Base-by-base conservation (phyloP, 1,140 invertebrate species). In the Tetragnatha versicolor region DNA sequence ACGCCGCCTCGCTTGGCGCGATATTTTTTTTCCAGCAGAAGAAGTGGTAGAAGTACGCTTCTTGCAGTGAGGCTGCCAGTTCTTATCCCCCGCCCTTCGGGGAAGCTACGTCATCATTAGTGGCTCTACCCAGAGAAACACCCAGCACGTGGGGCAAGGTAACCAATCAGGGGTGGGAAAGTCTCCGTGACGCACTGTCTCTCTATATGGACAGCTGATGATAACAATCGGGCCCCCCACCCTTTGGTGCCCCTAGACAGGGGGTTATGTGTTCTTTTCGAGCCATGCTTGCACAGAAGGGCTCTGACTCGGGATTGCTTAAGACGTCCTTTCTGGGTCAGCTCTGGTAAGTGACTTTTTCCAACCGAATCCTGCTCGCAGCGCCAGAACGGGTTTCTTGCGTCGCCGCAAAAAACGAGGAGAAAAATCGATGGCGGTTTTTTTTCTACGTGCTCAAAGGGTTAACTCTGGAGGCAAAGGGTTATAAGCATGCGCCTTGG, bases 41-140 rank as follows among this genome's bases (percentile, higher is more conserved):
- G n/a, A n/a, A n/a, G n/a, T n/a, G n/a, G n/a, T n/a, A n/a, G n/a
- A n/a, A n/a, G n/a, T n/a, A n/a, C n/a, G n/a, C n/a, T n/a, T n/a
- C 70, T 58, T 73, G 66, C 66, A 20, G 47, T 69, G 29, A 69
- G 66, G 49, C 66, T 69, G 51, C 79, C 42, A 80, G 72, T 80
- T 79, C 75, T 79, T 79, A 60, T 65, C 60, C 73, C 76, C 80
- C 66, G 51, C 80, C 73, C 45, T 81, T 60, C 37, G 69, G 78
- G 77, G 35, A 39, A 73, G 66, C 80, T 79, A 81, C 80, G 80
- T 81, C 80, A 77, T 77, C 73, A 81, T 79, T 79, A 81, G 80
- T 49, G 61, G 78, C 77, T 73, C 77, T 79, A 81, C 80, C 80
- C 78, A 79, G 69, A 81, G 78, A 42, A 75, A 79, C 79, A 79